Conservation (phyloP, 2,797 vertebrate genomes). For the Anguilla megastoma region DNA sequence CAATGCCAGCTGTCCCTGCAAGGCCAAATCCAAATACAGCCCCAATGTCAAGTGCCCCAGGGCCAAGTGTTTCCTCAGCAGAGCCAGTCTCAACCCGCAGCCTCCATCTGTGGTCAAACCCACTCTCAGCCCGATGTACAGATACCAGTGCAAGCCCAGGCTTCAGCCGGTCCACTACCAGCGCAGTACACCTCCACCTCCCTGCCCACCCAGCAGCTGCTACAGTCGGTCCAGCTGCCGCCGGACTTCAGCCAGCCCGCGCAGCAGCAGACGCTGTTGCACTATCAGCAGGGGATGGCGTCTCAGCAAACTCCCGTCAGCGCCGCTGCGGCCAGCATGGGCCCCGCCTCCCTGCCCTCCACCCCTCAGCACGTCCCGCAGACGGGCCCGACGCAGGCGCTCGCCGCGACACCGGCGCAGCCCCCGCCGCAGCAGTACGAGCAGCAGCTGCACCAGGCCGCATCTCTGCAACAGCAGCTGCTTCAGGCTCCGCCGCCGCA, state of each 20-base stretch:
- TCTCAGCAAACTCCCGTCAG: conserved; percentile 57
- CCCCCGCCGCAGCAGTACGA: conserved; percentile 49
- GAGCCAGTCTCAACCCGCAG: neutral
- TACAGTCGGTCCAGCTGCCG: conserved; percentile 54
- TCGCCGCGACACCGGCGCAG: conserved; percentile 52
- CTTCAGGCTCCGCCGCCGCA: conserved; percentile 55
- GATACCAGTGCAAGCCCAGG: conserved; percentile 53
- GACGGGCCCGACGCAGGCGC: conserved; percentile 51
- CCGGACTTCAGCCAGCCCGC: conserved; percentile 56
- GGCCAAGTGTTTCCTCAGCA: conserved; percentile 24
- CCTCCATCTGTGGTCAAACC: neutral
- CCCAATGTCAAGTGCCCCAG: conserved; percentile 35
- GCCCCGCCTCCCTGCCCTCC: conserved; percentile 51
- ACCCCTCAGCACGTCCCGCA: conserved; percentile 60
- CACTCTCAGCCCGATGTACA: conserved; percentile 20
- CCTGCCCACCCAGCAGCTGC: conserved; percentile 58
- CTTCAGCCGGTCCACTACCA: conserved; percentile 51
- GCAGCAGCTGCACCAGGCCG: conserved; percentile 52
- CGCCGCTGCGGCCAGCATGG: conserved; percentile 45
- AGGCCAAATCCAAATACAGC: conserved; percentile 32
- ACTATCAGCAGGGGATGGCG: conserved; percentile 64
- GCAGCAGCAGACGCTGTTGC: conserved; percentile 57
- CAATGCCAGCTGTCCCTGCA: conserved; percentile 36
- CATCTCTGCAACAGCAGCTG: conserved; percentile 55
- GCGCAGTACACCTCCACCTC: conserved; percentile 57